These are phyloP conservation scores for Drosophila athabasca DNA, from an alignment of 1,140 invertebrate genomes.

Conservation along the genomic window DNA sequence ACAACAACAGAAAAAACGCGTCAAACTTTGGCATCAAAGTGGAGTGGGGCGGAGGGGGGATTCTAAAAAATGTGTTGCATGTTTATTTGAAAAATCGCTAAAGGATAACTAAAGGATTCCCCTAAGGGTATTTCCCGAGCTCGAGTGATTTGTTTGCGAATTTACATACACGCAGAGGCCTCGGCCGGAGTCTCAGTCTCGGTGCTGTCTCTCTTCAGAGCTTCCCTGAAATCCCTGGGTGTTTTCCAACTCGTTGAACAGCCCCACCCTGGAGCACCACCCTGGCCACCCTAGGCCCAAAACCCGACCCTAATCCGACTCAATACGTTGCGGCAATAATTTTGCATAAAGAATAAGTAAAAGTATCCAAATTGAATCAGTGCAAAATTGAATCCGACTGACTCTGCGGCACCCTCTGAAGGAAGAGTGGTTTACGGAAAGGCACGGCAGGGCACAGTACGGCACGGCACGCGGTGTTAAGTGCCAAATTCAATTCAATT, in stretches of 20 bases:
- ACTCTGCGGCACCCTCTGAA: not conserved
- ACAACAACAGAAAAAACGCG: constrained; percentile 26
- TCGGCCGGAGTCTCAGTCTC: constrained; percentile 13
- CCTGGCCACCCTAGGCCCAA: no score
- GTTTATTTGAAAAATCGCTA: constrained; percentile 81
- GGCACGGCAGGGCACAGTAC: no score
- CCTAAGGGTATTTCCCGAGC: constrained; percentile 73
- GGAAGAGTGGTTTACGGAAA: no score
- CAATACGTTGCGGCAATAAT: constrained; percentile 65
- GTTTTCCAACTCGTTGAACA: constrained; percentile 77
- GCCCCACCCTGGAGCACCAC: constrained; percentile 12
- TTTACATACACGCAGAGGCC: constrained; percentile 61
- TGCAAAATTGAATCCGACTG: constrained; percentile 40
- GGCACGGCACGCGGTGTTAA: constrained; percentile 21
- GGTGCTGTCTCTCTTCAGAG: no score
- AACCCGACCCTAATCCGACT: constrained; percentile 14
- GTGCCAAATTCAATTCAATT: constrained; percentile 72
- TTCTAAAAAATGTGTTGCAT: constrained; percentile 61
- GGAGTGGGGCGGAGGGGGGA: constrained; percentile 11
- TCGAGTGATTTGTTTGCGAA: constrained; percentile 78
- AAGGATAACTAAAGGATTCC: constrained; percentile 79
- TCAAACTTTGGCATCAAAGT: constrained; percentile 50
- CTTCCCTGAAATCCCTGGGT: constrained; percentile 50
- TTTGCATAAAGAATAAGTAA: constrained; percentile 73
- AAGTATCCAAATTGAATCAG: constrained; percentile 73